Base-by-base conservation (phyloP, 2,888 invertebrate species). In the Deilephila elpenor region DNA sequence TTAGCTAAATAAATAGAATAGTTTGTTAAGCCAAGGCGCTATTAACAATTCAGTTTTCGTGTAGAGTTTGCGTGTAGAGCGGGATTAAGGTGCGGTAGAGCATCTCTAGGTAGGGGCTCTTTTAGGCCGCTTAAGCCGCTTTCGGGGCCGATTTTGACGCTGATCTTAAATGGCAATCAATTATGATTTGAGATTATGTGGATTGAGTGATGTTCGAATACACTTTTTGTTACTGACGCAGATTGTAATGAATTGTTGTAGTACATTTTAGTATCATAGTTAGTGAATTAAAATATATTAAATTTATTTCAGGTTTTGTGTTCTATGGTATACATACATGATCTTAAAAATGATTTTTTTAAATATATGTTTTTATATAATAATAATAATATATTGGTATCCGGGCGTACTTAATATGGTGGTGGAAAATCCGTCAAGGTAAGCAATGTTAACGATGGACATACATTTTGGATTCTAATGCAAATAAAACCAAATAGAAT, bases 1-100 rank as follows among this genome's bases (percentile, higher is more conserved):
- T 83, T 82, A 84, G 71, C 75, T 76, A 67, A 67, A 64, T 64
- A 64, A 64, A 67, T 67, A 67, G n/a, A 51, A 44, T 51, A 56
- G 56, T 20, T 19, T 17, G 67, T 14, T 51, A 67, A 67, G 67
- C 64, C 64, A n/a, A 51, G 20, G 6, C 44, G 14, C n/a, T 14
- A 44, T 62, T 62, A 25, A 25, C 51, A 44, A 67, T 44, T 67
- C 51, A 25, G 17, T 51, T 20, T 64, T 67, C 67, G 51, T 51
- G 64, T 44, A n/a, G 19, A 53, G 56, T 56, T n/a, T 56, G 17
- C n/a, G 56, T 56, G 56, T 51, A 20, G 44, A n/a, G 6, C 20
- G 67, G 25, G 20, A 44, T 67, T 51, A 67, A 67, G 25, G 51
- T 64, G 37, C 14, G 20, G 11, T 6, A 7, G 32, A 29, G 29